Evolutionary conservation across 2,797 vertebrate genomes (phyloP), one percentile per base, ranked within the genome.

Genomic region (Thalassophryne amazonica): DNA sequence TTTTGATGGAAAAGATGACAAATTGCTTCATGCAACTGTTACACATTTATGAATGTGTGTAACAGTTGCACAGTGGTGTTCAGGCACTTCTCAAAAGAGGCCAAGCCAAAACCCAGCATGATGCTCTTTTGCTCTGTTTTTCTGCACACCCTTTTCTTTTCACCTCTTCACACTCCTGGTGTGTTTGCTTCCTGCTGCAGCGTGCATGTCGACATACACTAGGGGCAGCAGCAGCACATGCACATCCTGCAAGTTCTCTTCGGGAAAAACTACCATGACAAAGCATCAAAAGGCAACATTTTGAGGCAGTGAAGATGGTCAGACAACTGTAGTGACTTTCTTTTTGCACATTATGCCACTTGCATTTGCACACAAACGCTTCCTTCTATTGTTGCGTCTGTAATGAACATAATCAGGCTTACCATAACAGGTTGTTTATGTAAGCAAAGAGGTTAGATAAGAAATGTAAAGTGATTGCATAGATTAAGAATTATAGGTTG

Each of bases 221-320:
- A 76, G 85, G 57, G 85, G 86, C 81, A 82, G 76, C 78, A 84
- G 60, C 30, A 62, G 40, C 43, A 61, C 69, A 61, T 63, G 30
- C 24, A 60, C n/a, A 64, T 50, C 27, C 12, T 48, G 21, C 0
- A 34, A 13, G 23, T 15, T 37, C 42, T 37, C 22, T 22, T 52
- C 0, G 1, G 20, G 36, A 13, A 14, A 39, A 53, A 16, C 18
- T 12, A 48, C 16, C 35, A 36, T 53, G 49, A 64, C 34, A n/a
- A 61, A 47, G 55, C 18, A 51, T 48, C 12, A 37, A 10, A 46
- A 33, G 25, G 15, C 8, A 37, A 45, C 10, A 35, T 28, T 54
- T 40, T 15, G 13, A 6, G 45, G 32, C 6, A 32, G 14, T 0
- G 16, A 45, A 30, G 22, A 54, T 28, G 27, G n/a, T n/a, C n/a